Base-by-base conservation (phyloP, 2,888 invertebrate species). In the Limnephilus auricula region DNA sequence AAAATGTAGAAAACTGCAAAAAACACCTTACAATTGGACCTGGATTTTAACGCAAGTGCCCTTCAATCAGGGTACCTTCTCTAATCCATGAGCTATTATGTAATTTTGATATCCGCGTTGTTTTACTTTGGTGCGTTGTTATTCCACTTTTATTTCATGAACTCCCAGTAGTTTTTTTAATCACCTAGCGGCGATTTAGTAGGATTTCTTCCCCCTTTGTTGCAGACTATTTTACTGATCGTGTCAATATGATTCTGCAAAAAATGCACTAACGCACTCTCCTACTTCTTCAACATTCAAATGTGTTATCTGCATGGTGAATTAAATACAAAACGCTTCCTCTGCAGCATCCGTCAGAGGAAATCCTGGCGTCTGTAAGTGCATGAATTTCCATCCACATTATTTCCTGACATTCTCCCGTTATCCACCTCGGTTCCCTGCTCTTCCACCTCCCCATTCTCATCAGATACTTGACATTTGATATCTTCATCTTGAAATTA, bases 401-500 rank as follows among this genome's bases (percentile, higher is more conserved):
- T 65, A 65, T 65, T 65, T 65, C 32, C 82, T 32, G 25, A 82
- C 32, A 25, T 82, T 32, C 34, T 34, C 9, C 34, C 82, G 31
- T 82, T 82, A 82, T 82, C 79, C 65, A 32, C 9, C 65, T 45
- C 34, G 32, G 25, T 2, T 30, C 15, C 30, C 40, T 25, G n/a
- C 40, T 86, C 65, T 31, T 88, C 32, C 32, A 65, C 88, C 40
- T 88, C 9, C 50, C 78, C 30, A 79, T 13, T 30, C 30, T 78
- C 45, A 18, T 89, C 31, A 79, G 15, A 15, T 13, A 30, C 32
- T 34, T 90, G 90, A 90, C 84, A 83, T 90, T 90, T 90, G 85
- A 90, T 90, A 90, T 90, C 90, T 90, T 85, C 84, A 90, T 90
- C 87, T 78, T 32, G 34, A 83, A 82, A 90, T 65, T 82, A 45